Evolutionary conservation across 2,888 invertebrate genomes (phyloP).

Genomic region (Rotaria macrura): DNA sequence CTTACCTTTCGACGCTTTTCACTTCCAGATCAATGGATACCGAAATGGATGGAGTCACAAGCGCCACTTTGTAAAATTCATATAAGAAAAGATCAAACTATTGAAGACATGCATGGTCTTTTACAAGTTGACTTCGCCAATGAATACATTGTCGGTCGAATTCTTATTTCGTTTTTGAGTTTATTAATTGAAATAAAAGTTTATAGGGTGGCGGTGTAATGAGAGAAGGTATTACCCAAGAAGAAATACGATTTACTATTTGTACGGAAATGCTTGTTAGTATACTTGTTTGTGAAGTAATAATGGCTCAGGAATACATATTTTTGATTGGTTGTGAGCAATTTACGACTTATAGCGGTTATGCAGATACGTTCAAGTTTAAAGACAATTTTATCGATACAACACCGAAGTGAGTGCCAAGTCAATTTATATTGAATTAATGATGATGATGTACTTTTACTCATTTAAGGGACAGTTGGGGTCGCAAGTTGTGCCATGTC

Average conservation of each 20-base stretch:
- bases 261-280: conserved; percentile 76
- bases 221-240: conserved; percentile 74
- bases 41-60: conserved; percentile 57
- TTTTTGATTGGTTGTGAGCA: conserved; percentile 62
- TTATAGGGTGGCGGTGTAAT: conserved; percentile 70
- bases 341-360: conserved; percentile 49
- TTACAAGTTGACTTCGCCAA: conserved; percentile 82
- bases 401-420: conserved; percentile 16
- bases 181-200: too few relatives aligned
- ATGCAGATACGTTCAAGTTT: conserved; percentile 18
- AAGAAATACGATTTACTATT: conserved; percentile 81
- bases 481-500: conserved; percentile 54
- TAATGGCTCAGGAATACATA: conserved; percentile 67
- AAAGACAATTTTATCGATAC: neutral
- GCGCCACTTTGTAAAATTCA: conserved; percentile 58
- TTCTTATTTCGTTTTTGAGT: neutral
- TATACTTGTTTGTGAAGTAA: conserved; percentile 68
- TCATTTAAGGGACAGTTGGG: conserved; percentile 46
- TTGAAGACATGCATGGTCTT: conserved; percentile 73
- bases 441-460: too few relatives aligned
- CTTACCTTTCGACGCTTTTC: conserved; percentile 52
- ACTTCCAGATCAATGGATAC: conserved; percentile 38
- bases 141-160: conserved; percentile 51
- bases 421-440: neutral
- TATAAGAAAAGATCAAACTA: conserved; percentile 64